A percentile compares a stretch with the other conserved stretches of the same genome.
Conservation (phyloP, 2,113 vertebrate species). For the Otis tarda region DNA sequence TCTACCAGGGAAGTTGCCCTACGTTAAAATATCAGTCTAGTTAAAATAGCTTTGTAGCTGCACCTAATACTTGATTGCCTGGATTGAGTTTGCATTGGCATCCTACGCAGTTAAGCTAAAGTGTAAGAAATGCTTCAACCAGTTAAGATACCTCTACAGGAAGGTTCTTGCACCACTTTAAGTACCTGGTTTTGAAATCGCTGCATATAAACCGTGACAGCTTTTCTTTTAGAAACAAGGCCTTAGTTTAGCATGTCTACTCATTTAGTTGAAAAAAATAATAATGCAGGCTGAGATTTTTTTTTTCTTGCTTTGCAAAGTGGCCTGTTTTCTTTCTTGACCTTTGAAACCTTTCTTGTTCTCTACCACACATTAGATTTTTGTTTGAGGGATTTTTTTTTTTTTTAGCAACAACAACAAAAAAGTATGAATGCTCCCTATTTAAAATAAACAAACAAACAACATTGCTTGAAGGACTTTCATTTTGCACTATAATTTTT, state of each 20-base stretch:
- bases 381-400: background rate
- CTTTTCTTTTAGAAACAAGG: slow-evolving; percentile 58
- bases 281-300: slow-evolving; percentile 54
- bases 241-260: slow-evolving; percentile 51
- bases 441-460: background rate
- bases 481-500: slow-evolving; percentile 83
- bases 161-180: background rate
- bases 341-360: slow-evolving; percentile 55
- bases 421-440: slow-evolving; percentile 53
- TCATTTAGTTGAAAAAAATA: slow-evolving; percentile 68
- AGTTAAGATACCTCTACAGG: slow-evolving; percentile 7
- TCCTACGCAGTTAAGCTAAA: background rate
- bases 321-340: slow-evolving; percentile 10
- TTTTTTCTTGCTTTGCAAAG: slow-evolving; percentile 49
- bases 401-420: slow-evolving; percentile 8
- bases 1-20: slow-evolving; percentile 45
- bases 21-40: background rate
- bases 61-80: background rate
- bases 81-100: slow-evolving; percentile 3
- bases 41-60: background rate
- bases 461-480: slow-evolving; percentile 79
- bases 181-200: slow-evolving; percentile 8
- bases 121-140: background rate
- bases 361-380: background rate
- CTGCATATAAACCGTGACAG: background rate